Conservation (phyloP, 64 coral and sea anemone genomes). For the Orbicella faveolata region DNA sequence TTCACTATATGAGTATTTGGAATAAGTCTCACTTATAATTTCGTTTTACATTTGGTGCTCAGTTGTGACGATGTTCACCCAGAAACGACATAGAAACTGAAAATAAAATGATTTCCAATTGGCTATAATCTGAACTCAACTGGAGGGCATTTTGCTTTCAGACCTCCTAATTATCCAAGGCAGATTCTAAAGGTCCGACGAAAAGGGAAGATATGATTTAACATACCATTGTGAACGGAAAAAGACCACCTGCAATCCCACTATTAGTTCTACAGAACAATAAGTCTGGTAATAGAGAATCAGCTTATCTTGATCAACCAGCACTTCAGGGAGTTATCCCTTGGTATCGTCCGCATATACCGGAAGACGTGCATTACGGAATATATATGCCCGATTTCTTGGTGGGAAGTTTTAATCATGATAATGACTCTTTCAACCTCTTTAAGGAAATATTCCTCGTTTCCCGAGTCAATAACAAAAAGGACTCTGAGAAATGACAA, state of each 20-base stretch:
- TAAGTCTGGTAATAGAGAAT: background rate
- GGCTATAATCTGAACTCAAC: slow-evolving; percentile 4
- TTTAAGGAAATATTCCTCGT: background rate
- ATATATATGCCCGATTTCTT: background rate
- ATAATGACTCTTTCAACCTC: background rate
- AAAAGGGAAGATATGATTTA: background rate
- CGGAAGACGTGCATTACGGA: background rate
- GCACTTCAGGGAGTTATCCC: background rate
- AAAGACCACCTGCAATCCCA: background rate
- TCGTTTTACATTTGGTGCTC: slow-evolving; percentile 7
- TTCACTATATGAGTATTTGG: background rate
- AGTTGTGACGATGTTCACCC: background rate
- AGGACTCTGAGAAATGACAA: background rate
- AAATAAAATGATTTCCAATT: background rate
- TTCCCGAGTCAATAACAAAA: background rate
- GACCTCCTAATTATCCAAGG: background rate
- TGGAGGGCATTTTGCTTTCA: slow-evolving; percentile 20
- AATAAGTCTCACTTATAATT: background rate
- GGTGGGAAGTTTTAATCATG: background rate
- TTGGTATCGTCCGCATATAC: background rate
- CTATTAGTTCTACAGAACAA: background rate
- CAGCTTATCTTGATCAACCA: background rate
- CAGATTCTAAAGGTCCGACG: background rate
- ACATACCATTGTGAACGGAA: background rate
- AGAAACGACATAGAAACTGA: background rate